These are phyloP conservation scores for Lophotis ruficrista DNA, from an alignment of 2,113 vertebrate genomes.

Conservation along the genomic window DNA sequence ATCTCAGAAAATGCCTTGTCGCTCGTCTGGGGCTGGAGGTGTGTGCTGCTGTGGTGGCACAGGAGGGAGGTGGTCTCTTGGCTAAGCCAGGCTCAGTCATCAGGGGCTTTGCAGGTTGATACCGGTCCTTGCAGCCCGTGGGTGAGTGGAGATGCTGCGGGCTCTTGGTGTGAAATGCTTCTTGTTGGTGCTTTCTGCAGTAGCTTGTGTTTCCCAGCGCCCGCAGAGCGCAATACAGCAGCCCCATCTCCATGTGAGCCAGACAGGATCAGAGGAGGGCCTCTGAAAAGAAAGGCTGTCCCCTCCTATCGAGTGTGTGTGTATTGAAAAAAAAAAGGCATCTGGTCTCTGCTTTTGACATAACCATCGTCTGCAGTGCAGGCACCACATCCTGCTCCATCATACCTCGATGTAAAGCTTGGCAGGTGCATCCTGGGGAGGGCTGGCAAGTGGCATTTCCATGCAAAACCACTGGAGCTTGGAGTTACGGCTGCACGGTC, in stretches of 20 bases:
- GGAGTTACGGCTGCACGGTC: neutral
- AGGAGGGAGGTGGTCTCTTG: neutral
- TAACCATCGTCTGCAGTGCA: neutral
- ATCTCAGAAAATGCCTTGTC: neutral
- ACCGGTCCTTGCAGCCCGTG: neutral
- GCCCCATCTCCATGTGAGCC: neutral
- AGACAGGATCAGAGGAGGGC: neutral
- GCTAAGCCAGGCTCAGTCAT: neutral
- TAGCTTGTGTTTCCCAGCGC: neutral
- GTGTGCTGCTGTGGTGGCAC: neutral
- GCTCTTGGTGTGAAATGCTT: neutral
- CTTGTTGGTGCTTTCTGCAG: neutral
- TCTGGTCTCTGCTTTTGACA: neutral
- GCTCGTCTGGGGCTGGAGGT: neutral
- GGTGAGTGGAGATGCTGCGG: neutral
- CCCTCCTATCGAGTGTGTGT: neutral
- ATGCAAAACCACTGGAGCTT: neutral
- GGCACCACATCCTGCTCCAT: neutral
- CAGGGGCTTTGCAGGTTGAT: neutral
- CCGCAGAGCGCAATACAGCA: neutral
- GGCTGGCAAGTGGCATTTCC: neutral
- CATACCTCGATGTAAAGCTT: accelerated
- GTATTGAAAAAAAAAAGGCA: neutral
- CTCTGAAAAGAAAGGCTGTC: neutral
- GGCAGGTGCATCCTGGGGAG: neutral